A percentile compares a stretch with the other conserved stretches of the same genome.
These are phyloP conservation scores for Drosophila mayri DNA, from an alignment of 1,140 invertebrate genomes.

Conservation along the genomic window DNA sequence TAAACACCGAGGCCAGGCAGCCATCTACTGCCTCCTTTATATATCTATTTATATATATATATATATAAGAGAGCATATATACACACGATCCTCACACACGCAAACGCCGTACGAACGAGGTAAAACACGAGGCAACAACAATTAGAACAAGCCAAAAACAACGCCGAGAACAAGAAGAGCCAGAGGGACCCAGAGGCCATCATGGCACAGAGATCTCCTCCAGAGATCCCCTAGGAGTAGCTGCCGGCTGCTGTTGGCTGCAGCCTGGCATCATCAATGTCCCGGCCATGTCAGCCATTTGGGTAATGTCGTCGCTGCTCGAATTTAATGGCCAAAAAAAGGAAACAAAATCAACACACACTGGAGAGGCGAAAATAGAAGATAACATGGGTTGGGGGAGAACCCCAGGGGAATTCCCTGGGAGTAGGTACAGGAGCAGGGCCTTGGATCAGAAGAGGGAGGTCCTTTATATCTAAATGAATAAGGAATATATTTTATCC, in stretches of 20 bases:
- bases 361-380: slow-evolving; percentile 5
- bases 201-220: slow-evolving; percentile 18
- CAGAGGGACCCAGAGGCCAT: slow-evolving; percentile 3
- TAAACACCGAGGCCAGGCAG: slow-evolving; percentile 58
- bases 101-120: slow-evolving; percentile 53
- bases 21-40: slow-evolving; percentile 12
- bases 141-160: slow-evolving; percentile 76
- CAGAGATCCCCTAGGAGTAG: slow-evolving; percentile 28
- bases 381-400: neutral
- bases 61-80: slow-evolving; percentile 5
- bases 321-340: slow-evolving; percentile 47
- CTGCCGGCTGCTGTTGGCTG: neutral
- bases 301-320: slow-evolving; percentile 68
- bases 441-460: neutral
- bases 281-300: slow-evolving; percentile 74
- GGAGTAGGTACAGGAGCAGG: neutral
- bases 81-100: slow-evolving; percentile 39
- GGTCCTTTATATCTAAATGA: slow-evolving; percentile 4
- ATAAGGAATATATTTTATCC: neutral
- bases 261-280: slow-evolving; percentile 68
- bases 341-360: slow-evolving; percentile 18
- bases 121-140: slow-evolving; percentile 75
- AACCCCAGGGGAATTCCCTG: slow-evolving; percentile 10
- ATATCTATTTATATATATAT: slow-evolving; percentile 1
- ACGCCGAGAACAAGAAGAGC: slow-evolving; percentile 34